These are phyloP conservation scores for Pandemis heparana DNA, from an alignment of 2,888 invertebrate genomes.

Conservation along the genomic window DNA sequence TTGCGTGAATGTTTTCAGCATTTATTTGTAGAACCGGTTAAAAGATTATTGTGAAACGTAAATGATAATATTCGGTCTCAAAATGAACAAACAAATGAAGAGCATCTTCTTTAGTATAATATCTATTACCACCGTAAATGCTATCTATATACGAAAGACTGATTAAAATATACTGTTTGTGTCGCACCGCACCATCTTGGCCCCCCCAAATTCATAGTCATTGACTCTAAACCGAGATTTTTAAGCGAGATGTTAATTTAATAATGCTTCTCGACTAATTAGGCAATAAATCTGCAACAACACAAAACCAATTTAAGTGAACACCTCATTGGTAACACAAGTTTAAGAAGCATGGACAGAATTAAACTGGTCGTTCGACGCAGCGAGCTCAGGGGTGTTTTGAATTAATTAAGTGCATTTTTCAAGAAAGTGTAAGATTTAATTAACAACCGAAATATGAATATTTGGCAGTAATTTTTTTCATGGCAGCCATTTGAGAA, in stretches of 20 bases:
- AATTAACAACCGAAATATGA: constrained; percentile 6
- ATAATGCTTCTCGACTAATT: constrained; percentile 7
- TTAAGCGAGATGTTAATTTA: background rate
- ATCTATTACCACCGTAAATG: too few species aligned
- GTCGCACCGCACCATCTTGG: too few species aligned
- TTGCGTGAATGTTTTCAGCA: too few species aligned
- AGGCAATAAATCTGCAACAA: constrained; percentile 13
- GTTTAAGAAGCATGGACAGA: background rate
- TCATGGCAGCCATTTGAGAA: background rate
- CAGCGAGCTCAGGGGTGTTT: background rate
- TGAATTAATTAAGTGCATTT: constrained; percentile 22
- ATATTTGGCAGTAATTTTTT: background rate
- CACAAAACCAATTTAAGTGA: background rate
- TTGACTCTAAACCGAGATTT: background rate
- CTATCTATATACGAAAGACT: too few species aligned
- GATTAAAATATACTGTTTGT: too few species aligned
- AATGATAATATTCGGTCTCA: too few species aligned
- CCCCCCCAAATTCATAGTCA: background rate
- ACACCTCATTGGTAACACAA: background rate
- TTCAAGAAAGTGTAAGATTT: constrained; percentile 7
- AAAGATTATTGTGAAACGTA: too few species aligned
- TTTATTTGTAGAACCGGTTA: too few species aligned
- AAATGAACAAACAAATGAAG: too few species aligned
- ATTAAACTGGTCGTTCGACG: background rate
- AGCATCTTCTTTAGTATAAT: too few species aligned